phyloP scores from a whole-genome alignment of 1,140 invertebrate species.

The Pseudoatta argentina region DNA sequence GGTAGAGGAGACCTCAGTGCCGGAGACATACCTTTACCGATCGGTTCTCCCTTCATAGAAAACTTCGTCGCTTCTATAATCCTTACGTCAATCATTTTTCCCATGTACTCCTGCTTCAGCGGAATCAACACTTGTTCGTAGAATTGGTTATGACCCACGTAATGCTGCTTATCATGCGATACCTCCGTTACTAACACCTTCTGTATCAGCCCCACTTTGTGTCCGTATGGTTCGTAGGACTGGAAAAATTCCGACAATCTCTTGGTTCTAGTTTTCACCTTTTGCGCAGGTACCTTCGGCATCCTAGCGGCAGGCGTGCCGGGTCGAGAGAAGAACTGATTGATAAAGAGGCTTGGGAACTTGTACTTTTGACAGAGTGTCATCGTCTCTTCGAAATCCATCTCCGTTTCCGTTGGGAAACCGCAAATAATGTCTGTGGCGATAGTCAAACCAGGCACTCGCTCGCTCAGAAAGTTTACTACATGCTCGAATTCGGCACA shows the following conservation, averaged over 20 bases:
- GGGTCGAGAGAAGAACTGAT: constrained; percentile 98
- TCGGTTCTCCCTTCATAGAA: constrained; percentile 92
- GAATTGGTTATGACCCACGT: constrained; percentile 97
- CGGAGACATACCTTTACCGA: constrained; percentile 83
- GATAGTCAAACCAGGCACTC: constrained; percentile 95
- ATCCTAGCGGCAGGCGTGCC: constrained; percentile 98
- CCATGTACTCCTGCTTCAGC: constrained; percentile 92
- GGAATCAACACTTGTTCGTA: constrained; percentile 98
- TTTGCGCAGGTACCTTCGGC: constrained; percentile 92
- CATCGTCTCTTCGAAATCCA: constrained; percentile 97
- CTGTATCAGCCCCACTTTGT: constrained; percentile 92
- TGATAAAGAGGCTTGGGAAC: constrained; percentile 98
- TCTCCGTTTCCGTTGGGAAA: constrained; percentile 98
- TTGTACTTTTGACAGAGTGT: constrained; percentile 94
- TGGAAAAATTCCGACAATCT: constrained; percentile 96
- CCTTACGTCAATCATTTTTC: constrained; percentile 93
- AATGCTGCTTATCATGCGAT: constrained; percentile 96
- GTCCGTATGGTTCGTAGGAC: constrained; percentile 94
- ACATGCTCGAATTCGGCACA: constrained; percentile 95
- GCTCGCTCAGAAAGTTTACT: constrained; percentile 93
- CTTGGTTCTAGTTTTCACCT: constrained; percentile 97
- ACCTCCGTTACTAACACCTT: constrained; percentile 96
- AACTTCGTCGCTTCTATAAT: constrained; percentile 93
- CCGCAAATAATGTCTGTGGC: constrained; percentile 99
- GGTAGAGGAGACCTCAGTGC: constrained; percentile 65